Conservation (phyloP, 2,888 invertebrate species). For the Baronia brevicornis region DNA sequence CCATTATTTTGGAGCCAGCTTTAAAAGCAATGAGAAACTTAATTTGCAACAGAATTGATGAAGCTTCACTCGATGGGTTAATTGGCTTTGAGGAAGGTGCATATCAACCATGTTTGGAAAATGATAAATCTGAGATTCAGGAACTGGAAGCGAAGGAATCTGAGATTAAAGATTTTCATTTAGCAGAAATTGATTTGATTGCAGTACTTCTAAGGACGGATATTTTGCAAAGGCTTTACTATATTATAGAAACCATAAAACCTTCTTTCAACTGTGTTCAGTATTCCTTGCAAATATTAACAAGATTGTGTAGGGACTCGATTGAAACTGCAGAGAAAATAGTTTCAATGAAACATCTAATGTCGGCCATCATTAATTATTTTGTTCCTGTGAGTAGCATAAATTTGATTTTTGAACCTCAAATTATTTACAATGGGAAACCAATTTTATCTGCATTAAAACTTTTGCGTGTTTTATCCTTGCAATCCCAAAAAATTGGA, state of each 20-base stretch:
- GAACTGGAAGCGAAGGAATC: conserved; percentile 71
- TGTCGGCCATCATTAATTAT: conserved; percentile 74
- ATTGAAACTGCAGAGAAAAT: conserved; percentile 79
- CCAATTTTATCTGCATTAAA: conserved; percentile 83
- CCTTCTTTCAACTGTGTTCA: conserved; percentile 84
- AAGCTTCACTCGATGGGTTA: conserved; percentile 81
- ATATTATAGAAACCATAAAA: conserved; percentile 81
- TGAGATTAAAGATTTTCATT: conserved; percentile 89
- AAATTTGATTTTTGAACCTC: conserved; percentile 52
- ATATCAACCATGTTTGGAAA: conserved; percentile 76
- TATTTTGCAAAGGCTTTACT: conserved; percentile 83
- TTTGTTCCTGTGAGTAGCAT: conserved; percentile 72
- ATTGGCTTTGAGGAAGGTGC: conserved; percentile 79
- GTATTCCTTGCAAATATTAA: conserved; percentile 86
- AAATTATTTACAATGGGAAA: conserved; percentile 75
- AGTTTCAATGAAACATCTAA: conserved; percentile 77
- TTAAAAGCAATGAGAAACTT: conserved; percentile 84
- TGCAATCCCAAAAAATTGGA: conserved; percentile 75
- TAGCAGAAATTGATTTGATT: conserved; percentile 88
- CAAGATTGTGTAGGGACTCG: conserved; percentile 86
- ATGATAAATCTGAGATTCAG: conserved; percentile 69
- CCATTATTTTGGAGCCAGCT: conserved; percentile 83
- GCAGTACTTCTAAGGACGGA: conserved; percentile 83
- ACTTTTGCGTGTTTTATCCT: conserved; percentile 81
- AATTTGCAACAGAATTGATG: conserved; percentile 86